A percentile compares a stretch with the other conserved stretches of the same genome.
Evolutionary conservation across 2,888 invertebrate genomes (phyloP).

Genomic region (Leptinotarsa peninsularis): DNA sequence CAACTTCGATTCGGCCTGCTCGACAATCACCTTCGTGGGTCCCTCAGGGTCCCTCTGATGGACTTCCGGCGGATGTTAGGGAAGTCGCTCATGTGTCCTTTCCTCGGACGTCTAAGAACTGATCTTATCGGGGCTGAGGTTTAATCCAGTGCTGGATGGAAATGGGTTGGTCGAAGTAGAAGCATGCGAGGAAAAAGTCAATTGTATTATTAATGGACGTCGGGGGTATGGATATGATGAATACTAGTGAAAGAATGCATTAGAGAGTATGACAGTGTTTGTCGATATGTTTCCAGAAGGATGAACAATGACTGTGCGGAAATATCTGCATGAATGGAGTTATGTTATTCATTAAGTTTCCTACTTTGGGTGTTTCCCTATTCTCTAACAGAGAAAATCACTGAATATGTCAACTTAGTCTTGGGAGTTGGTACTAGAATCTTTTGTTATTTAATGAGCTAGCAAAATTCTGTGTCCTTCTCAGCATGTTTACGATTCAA

Average conservation of each 20-base stretch:
- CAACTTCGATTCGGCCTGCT: slow-evolving; percentile 60
- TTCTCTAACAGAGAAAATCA: background rate
- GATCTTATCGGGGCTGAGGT: slow-evolving; percentile 3
- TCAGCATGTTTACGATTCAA: too few species aligned
- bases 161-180: background rate
- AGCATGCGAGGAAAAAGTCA: slow-evolving; percentile 28
- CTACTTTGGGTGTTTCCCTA: background rate
- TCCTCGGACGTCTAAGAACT: slow-evolving; percentile 40
- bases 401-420: too few species aligned
- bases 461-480: too few species aligned
- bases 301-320: slow-evolving; percentile 6
- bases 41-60: slow-evolving; percentile 61
- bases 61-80: slow-evolving; percentile 63
- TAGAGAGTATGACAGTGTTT: slow-evolving; percentile 27
- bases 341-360: background rate
- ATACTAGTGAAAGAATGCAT: slow-evolving; percentile 32
- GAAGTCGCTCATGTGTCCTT: slow-evolving; percentile 62
- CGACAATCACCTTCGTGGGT: slow-evolving; percentile 63
- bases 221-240: slow-evolving; percentile 29
- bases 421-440: too few species aligned
- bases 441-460: too few species aligned
- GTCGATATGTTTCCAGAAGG: slow-evolving; percentile 10
- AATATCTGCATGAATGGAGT: background rate
- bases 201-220: slow-evolving; percentile 34
- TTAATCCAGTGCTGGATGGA: slow-evolving; percentile 20